Evolutionary conservation across 1,140 invertebrate genomes (phyloP), one percentile per base, ranked within the genome.

Genomic region (Drosophila willistoni): DNA sequence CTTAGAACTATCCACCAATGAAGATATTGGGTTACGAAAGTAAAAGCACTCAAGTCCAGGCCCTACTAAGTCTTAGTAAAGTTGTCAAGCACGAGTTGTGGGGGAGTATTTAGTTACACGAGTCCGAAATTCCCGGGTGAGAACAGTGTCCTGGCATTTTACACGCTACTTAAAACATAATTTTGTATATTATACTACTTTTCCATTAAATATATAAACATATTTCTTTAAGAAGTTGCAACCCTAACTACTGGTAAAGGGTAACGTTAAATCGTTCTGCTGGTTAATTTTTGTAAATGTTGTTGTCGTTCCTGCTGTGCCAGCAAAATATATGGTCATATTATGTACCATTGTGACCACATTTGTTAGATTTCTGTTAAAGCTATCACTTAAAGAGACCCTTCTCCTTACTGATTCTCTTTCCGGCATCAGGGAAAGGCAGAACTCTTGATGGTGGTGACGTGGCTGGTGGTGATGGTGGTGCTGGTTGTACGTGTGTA

Each of bases 401-500:
- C 17, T 17, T 17, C 36, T 47, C 64, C 62, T 34, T 19, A 17
- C 9, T 7, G 14, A 14, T 13, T 17, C 34, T 13, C 19, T 47
- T 51, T 51, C 44, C 44, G 44, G 59, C 13, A 41, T 64, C 51
- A 55, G 54, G 47, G 10, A 34, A 25, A 34, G 44, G 7, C 13
- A 34, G 14, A n/a, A 6, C 36, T 55, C 34, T 51, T 62, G 19
- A 19, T 47, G 29, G 33, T 47, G 36, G 25, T 54, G 36, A 25
- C 59, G 44, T 2, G 22, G 14, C n/a, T 29, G 44, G 7, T 3
- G 19, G 10, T 17, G 4, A 6, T 42, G 44, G 17, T 51, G 44
- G 2, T 47, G 44, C 3, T 17, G 34, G 59, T 36, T 62, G 77
- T 75, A 81, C 80, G 84, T 89, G 85, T 65, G 71, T 84, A 51